Evolutionary conservation across 1,140 invertebrate genomes (phyloP).

Genomic region (Drosophila repleta): DNA sequence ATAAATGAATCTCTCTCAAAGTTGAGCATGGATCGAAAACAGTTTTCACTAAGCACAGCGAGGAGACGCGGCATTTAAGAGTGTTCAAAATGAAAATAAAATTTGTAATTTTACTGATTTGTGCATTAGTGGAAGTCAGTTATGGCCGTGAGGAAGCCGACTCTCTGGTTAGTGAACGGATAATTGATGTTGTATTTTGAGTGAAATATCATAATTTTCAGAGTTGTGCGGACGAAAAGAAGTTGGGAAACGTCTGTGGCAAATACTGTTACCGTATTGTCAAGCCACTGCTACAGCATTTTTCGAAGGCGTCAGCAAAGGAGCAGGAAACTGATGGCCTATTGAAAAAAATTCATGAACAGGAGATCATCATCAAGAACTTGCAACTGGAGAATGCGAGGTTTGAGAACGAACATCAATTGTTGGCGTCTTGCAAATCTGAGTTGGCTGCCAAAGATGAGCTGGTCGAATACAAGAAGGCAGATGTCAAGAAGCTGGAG

Average conservation of each 20-base stretch:
- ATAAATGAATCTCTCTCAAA: no score
- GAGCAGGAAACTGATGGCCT: background rate
- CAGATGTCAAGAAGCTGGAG: background rate
- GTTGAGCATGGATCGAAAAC: no score
- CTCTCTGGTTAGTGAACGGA: no score
- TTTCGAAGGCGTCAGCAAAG: background rate
- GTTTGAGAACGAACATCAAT: background rate
- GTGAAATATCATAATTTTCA: background rate
- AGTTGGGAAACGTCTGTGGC: background rate
- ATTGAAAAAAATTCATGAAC: background rate
- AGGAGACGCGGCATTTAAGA: no score
- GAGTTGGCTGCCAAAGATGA: background rate
- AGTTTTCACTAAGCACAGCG: no score
- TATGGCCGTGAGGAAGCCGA: no score
- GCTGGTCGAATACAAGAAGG: background rate
- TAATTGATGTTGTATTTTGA: no score
- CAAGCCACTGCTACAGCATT: conserved; percentile 4
- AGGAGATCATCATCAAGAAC: background rate
- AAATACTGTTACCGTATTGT: conserved; percentile 12
- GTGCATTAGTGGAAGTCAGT: no score
- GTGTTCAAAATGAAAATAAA: no score
- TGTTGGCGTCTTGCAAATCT: background rate
- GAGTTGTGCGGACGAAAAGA: background rate
- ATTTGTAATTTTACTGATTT: no score
- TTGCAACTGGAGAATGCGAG: background rate